Conservation (phyloP, 2,113 vertebrate species). For the Clarias batrachus region DNA sequence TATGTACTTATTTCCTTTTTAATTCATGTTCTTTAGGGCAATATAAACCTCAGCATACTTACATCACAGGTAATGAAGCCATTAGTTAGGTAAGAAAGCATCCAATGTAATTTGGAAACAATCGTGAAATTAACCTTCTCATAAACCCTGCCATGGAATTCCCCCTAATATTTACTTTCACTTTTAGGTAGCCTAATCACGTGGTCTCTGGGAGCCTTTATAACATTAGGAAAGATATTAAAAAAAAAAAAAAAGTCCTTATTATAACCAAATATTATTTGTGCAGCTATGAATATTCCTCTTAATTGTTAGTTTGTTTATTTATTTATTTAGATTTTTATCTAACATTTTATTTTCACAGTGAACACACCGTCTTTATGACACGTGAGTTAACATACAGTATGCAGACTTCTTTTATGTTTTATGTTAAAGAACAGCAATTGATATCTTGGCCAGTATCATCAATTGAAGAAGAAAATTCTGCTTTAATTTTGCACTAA, state of each 20-base stretch:
- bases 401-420: no score
- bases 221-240: neutral
- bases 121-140: neutral
- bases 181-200: neutral
- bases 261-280: neutral
- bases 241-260: neutral
- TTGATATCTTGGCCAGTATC: no score
- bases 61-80: constrained; percentile 1
- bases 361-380: no score
- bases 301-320: no score
- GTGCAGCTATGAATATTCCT: no score
- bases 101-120: neutral
- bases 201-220: neutral
- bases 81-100: neutral
- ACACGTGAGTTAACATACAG: no score
- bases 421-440: no score
- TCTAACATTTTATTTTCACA: no score
- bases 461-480: no score
- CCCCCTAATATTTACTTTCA: neutral
- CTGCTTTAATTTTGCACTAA: no score
- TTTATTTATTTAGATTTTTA: no score
- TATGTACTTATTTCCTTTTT: neutral
- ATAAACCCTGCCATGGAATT: neutral
- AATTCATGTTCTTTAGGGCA: neutral
- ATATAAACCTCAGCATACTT: neutral